Evolutionary conservation across 2,113 vertebrate genomes (phyloP), one percentile per base, ranked within the genome.

Genomic region (Phaethornis superciliosus): DNA sequence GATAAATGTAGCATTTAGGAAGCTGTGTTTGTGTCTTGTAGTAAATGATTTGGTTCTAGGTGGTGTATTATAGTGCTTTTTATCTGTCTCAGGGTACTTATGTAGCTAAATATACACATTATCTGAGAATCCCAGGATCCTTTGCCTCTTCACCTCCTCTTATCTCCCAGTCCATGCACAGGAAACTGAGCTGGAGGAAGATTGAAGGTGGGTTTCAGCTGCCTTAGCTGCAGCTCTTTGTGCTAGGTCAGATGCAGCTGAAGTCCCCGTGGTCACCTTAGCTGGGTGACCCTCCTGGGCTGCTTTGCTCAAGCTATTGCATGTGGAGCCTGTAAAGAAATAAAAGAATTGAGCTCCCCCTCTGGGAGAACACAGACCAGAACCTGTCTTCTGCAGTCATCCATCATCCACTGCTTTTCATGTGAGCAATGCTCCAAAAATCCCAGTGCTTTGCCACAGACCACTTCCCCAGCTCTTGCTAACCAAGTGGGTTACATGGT

Each of bases 381-480:
- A 67, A 46, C 47, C 52, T 42, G 15, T 18, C 12, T 32, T 44
- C 70, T 56, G 26, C 1, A 17, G 35, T 35, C 2, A 4, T 15
- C 63, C 68, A 10, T 49, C 7, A 0, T 28, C 33, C 4, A 0
- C 12, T 6, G 20, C 1, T 13, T 56, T 55, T 26, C 46, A 1
- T 0, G 19, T 13, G 30, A 62, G 67, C 75, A 46, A 4, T 6
- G 20, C 74, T 56, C 75, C 67, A 10, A 62, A 46, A 74, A 51
- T 19, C 63, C 1, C 0, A 17, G 6, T 15, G 51, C 78, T 79
- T 15, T 26, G 75, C 81, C 70, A 7, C 22, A 10, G 59, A 72
- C 44, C 84, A 69, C 85, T 59, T 42, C 5, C 62, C 52, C 54
- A 54, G 78, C 62, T 62, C 77, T 67, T 42, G 7, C 32, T 55